A percentile compares a stretch with the other conserved stretches of the same genome.
phyloP scores from a whole-genome alignment of 2,797 vertebrate species.

The Sarcophilus harrisii region DNA sequence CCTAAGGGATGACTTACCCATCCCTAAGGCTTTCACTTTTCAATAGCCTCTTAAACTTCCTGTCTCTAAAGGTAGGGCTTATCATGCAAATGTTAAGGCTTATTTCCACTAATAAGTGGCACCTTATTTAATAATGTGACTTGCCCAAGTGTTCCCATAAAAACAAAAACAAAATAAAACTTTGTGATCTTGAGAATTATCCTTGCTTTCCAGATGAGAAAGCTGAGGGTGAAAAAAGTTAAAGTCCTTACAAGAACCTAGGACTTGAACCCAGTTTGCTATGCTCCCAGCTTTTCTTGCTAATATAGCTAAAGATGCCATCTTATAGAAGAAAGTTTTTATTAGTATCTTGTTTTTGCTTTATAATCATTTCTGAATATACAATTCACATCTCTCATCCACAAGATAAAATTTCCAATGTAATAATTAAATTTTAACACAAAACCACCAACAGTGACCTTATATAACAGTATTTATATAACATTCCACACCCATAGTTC shows the following conservation, averaged over 20 bases:
- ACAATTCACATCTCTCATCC: not conserved
- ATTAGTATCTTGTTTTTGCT: not conserved
- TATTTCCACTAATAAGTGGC: no score
- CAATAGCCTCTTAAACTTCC: no score
- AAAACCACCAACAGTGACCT: not conserved
- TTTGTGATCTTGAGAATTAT: not conserved
- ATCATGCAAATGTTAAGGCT: no score
- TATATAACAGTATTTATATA: not conserved
- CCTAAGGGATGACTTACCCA: no score
- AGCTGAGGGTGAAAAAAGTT: not conserved
- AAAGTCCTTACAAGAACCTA: not conserved
- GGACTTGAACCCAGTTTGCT: no score
- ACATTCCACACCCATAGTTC: not conserved
- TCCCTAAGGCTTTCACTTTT: no score
- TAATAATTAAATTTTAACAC: not conserved
- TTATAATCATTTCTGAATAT: not conserved
- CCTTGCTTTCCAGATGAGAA: not conserved
- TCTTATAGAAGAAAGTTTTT: not conserved
- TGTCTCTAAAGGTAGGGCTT: no score
- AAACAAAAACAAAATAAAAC: no score
- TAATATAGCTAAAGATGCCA: not conserved
- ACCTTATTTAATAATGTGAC: no score
- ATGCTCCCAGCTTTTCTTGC: not conserved
- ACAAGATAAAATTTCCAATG: not conserved
- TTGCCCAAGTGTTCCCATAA: no score